A percentile compares a stretch with the other conserved stretches of the same genome.
Conservation (phyloP, 1,140 invertebrate species). For the Dendroctonus valens region DNA sequence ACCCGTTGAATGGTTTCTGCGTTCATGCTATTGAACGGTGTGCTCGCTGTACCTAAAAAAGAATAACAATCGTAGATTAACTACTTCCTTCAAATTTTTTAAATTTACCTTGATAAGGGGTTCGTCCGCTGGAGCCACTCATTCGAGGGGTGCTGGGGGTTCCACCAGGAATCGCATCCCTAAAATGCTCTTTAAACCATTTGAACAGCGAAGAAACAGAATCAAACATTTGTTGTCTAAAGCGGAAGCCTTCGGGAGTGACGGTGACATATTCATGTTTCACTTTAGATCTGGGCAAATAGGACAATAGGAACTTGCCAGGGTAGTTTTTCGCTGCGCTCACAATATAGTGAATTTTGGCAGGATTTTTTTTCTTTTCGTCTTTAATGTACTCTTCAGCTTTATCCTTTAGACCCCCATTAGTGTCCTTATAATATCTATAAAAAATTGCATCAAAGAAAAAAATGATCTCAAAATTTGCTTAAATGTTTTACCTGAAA, state of each 20-base stretch:
- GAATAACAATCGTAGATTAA: not conserved
- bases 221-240: constrained; percentile 84
- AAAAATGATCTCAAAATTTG: too few relatives aligned
- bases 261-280: constrained; percentile 92
- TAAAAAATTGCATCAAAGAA: not conserved
- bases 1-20: constrained; percentile 71
- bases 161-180: constrained; percentile 78
- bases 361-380: constrained; percentile 81
- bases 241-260: constrained; percentile 89
- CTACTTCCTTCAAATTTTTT: not conserved
- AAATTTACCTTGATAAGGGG: constrained; percentile 57
- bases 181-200: constrained; percentile 98
- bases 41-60: constrained; percentile 30
- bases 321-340: constrained; percentile 85
- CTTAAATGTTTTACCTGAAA: constrained; percentile 60
- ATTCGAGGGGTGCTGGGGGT: constrained; percentile 73
- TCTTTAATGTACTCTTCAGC: constrained; percentile 85
- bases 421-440: constrained; percentile 81
- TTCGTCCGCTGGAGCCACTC: constrained; percentile 55
- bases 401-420: constrained; percentile 74
- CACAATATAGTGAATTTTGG: constrained; percentile 90
- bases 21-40: constrained; percentile 55
- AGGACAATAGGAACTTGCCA: constrained; percentile 93
- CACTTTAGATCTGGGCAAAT: constrained; percentile 80
- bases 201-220: constrained; percentile 79